These are phyloP conservation scores for Deilephila porcellus DNA, from an alignment of 2,888 invertebrate species.

Conservation along the genomic window DNA sequence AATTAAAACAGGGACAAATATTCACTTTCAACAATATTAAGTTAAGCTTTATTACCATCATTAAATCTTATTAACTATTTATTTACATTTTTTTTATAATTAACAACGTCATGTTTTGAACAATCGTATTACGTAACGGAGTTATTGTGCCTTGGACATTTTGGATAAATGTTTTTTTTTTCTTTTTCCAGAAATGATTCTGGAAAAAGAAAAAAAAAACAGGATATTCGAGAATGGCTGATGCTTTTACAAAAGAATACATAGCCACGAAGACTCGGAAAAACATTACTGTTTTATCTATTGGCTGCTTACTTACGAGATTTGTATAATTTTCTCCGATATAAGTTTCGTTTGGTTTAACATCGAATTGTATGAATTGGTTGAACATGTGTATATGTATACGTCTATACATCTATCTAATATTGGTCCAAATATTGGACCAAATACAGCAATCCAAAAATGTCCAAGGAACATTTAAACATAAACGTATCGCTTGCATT, in stretches of 20 bases:
- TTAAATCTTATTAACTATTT: conserved; percentile 66
- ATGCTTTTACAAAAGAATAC: too few species aligned
- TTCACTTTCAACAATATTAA: conserved; percentile 83
- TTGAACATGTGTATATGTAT: background rate
- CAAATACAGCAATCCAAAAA: conserved; percentile 20
- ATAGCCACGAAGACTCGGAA: too few species aligned
- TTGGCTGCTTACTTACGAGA: background rate
- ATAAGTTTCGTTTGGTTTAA: background rate
- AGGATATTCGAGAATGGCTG: too few species aligned
- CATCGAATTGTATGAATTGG: background rate
- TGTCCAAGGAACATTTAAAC: conserved; percentile 27
- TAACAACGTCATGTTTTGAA: conserved; percentile 74
- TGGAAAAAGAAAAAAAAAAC: too few species aligned
- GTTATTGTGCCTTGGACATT: conserved; percentile 47
- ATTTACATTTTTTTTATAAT: conserved; percentile 69
- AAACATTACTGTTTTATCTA: background rate
- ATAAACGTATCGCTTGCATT: conserved; percentile 58
- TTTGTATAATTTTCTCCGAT: background rate
- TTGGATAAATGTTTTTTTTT: conserved; percentile 28
- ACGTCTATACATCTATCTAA: background rate
- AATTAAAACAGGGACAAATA: conserved; percentile 78
- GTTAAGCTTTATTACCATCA: conserved; percentile 71
- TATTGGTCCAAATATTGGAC: background rate
- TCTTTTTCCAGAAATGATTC: too few species aligned
- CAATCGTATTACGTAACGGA: conserved; percentile 62